Conservation (phyloP, 2,113 vertebrate species). For the Labeo rohita region DNA sequence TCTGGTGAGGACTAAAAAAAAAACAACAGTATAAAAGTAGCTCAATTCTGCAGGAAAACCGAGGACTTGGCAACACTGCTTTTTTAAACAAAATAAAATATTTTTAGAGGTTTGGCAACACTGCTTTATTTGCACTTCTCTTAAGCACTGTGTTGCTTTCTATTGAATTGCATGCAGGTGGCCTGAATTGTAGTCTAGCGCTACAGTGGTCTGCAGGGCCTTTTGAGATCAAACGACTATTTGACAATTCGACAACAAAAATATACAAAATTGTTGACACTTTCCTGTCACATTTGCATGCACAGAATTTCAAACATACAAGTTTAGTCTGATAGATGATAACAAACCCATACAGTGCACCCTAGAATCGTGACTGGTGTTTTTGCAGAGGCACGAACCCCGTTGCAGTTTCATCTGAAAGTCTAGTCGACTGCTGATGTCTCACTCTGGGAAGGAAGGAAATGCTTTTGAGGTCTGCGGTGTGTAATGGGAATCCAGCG, state of each 20-base stretch:
- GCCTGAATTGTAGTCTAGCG: not conserved
- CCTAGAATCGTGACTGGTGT: not conserved
- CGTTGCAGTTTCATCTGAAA: not conserved
- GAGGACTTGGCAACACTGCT: not conserved
- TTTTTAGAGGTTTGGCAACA: too few relatives aligned
- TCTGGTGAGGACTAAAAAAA: too few relatives aligned
- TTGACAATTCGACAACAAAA: too few relatives aligned
- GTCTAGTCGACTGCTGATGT: not conserved
- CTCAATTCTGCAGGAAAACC: not conserved
- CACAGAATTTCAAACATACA: not conserved
- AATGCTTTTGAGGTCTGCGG: not conserved
- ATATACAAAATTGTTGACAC: too few relatives aligned
- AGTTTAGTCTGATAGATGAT: not conserved
- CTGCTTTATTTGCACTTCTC: too few relatives aligned
- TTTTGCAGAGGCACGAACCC: not conserved
- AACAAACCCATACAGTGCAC: not conserved
- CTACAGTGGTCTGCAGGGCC: not conserved
- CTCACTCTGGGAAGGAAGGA: constrained; percentile 1
- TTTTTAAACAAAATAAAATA: too few relatives aligned
- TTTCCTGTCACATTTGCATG: not conserved
- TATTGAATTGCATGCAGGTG: too few relatives aligned
- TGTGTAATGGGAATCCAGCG: not conserved
- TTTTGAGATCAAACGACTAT: not conserved
- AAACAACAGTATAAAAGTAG: too few relatives aligned
- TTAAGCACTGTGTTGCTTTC: too few relatives aligned